phyloP scores from a whole-genome alignment of 2,888 invertebrate genomes.

The Trilocha varians region DNA sequence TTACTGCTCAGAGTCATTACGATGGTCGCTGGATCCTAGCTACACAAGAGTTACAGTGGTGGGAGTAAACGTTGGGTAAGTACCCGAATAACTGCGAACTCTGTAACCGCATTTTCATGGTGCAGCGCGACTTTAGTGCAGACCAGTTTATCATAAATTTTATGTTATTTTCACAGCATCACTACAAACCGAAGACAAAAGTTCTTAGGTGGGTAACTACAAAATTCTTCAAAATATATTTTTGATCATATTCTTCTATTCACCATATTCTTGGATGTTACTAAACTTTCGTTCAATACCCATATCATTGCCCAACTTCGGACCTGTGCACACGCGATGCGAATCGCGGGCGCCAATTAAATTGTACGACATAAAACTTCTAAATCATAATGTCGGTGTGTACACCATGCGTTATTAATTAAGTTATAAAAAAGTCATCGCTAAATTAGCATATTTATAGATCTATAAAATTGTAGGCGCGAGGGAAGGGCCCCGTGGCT shows the following conservation, averaged over 20 bases:
- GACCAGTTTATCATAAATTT: no score
- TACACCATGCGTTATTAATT: conserved; percentile 64
- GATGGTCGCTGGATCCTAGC: no score
- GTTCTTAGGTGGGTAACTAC: no score
- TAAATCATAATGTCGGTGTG: conserved; percentile 59
- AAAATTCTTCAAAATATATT: no score
- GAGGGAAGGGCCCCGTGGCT: conserved; percentile 13
- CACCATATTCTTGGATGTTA: not conserved
- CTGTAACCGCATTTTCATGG: no score
- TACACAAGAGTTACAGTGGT: no score
- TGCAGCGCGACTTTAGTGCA: no score
- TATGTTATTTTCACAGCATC: no score
- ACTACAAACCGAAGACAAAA: no score
- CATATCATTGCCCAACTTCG: conserved; percentile 4
- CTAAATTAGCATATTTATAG: conserved; percentile 68
- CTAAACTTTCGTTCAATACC: not conserved
- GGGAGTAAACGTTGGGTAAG: no score
- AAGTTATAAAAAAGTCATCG: conserved; percentile 69
- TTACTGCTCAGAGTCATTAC: no score
- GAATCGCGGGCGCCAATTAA: conserved; percentile 52
- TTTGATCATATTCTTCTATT: not conserved
- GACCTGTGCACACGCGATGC: conserved; percentile 45
- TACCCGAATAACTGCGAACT: no score
- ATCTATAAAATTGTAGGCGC: conserved; percentile 33
- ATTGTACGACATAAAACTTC: conserved; percentile 59